Conservation (phyloP, 2,113 vertebrate genomes). For the Dasyornis broadbenti region DNA sequence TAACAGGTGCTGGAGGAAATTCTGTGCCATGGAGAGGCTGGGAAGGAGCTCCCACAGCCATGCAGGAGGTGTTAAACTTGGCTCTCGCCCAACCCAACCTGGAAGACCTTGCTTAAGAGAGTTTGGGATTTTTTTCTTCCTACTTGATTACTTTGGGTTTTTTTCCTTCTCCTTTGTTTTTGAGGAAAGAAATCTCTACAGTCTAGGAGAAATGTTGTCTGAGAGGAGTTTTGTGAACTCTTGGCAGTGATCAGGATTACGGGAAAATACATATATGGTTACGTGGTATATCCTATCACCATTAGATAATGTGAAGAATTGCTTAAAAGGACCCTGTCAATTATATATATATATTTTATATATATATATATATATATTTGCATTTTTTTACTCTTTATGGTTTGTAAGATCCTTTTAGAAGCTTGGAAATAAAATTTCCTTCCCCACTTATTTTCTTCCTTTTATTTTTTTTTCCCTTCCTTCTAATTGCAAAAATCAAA, state of each 20-base stretch:
- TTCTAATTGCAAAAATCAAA: not conserved
- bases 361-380: conserved; percentile 31
- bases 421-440: conserved; percentile 64
- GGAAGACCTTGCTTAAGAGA: not conserved
- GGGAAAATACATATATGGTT: not conserved
- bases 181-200: not conserved
- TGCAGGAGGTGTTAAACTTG: not conserved
- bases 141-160: not conserved
- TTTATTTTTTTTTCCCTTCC: not conserved
- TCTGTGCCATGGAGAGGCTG: not conserved
- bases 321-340: conserved; percentile 30
- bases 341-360: conserved; percentile 2
- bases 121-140: not conserved
- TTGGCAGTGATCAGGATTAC: not conserved
- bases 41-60: not conserved
- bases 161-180: not conserved
- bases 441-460: not conserved
- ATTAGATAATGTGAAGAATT: conserved; percentile 59
- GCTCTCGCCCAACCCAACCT: not conserved
- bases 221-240: not conserved
- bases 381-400: conserved; percentile 15
- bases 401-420: conserved; percentile 55
- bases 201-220: not conserved
- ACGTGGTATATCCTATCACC: conserved; percentile 17
- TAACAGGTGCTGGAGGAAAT: not conserved